phyloP scores from a whole-genome alignment of 1,140 invertebrate species.

The Elymnias hypermnestra region DNA sequence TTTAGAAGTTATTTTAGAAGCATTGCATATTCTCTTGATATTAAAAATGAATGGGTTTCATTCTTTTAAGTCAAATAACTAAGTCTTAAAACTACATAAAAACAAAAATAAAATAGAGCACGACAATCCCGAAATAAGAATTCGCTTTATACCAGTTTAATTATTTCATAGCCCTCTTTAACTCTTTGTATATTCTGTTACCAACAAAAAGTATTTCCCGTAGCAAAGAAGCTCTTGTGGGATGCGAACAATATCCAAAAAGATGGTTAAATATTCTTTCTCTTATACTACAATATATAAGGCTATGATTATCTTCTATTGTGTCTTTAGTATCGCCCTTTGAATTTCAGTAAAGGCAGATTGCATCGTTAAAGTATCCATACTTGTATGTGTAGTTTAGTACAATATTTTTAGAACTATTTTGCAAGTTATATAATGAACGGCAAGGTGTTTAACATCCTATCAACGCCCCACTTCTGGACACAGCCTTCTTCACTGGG shows the following conservation, averaged over 20 bases:
- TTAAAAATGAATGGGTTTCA: no score
- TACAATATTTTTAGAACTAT: no score
- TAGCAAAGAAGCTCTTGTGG: slow-evolving; percentile 25
- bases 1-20: no score
- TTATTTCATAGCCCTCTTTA: slow-evolving; percentile 22
- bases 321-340: slow-evolving; percentile 10
- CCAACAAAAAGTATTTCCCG: slow-evolving; percentile 16
- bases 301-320: slow-evolving; percentile 21
- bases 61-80: no score
- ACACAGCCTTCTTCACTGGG: no score
- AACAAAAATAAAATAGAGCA: background rate
- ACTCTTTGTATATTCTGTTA: slow-evolving; percentile 14
- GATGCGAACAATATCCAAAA: slow-evolving; percentile 22
- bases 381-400: no score
- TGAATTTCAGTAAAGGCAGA: background rate
- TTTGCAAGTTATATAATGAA: no score
- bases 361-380: background rate
- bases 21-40: no score
- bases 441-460: no score
- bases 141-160: slow-evolving; percentile 18
- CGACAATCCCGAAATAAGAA: slow-evolving; percentile 9
- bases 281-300: slow-evolving; percentile 16
- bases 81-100: background rate
- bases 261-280: slow-evolving; percentile 25
- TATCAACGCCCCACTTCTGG: no score